These are phyloP conservation scores for Apis cerana DNA, from an alignment of 1,140 invertebrate species.

Conservation along the genomic window DNA sequence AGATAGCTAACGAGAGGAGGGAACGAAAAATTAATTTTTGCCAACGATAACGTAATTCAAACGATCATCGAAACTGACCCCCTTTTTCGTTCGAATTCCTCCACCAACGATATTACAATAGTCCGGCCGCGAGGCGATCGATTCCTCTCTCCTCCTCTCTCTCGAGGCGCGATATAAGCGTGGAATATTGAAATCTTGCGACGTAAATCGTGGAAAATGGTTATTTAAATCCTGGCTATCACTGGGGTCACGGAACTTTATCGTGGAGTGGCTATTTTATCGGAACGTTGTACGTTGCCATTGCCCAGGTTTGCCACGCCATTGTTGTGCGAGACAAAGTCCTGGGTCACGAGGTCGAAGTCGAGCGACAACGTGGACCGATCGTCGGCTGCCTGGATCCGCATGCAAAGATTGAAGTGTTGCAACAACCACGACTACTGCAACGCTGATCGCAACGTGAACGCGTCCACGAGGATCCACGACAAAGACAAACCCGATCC, in stretches of 20 bases:
- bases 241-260: constrained; percentile 54
- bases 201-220: constrained; percentile 34
- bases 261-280: constrained; percentile 41
- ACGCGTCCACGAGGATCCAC: constrained; percentile 35
- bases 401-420: constrained; percentile 64
- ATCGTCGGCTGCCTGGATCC: constrained; percentile 45
- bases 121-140: not conserved
- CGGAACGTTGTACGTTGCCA: constrained; percentile 7
- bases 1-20: not conserved
- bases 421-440: constrained; percentile 72
- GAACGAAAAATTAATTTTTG: constrained; percentile 10
- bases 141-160: not conserved
- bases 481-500: constrained; percentile 1
- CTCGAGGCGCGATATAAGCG: not conserved
- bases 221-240: constrained; percentile 38
- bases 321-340: constrained; percentile 71
- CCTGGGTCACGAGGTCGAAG: constrained; percentile 61
- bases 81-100: not conserved
- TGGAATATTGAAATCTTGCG: constrained; percentile 27
- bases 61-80: not conserved
- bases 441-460: constrained; percentile 55
- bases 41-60: not conserved
- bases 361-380: constrained; percentile 39
- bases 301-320: constrained; percentile 66
- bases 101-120: not conserved